Conservation (phyloP, 2,113 vertebrate species). For the Serilophus lunatus region DNA sequence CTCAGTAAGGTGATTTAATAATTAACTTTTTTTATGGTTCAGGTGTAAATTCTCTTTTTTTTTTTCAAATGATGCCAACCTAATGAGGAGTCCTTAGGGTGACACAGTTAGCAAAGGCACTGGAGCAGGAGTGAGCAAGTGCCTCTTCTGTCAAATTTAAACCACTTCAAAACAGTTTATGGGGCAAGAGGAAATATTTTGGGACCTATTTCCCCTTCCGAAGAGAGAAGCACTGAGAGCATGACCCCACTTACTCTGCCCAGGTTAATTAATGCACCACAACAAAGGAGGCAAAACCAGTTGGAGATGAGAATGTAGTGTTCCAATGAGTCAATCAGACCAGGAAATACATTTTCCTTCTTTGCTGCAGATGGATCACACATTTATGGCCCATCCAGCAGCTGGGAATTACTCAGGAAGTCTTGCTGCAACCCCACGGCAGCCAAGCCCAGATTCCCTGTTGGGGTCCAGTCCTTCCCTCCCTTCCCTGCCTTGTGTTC, state of each 20-base stretch:
- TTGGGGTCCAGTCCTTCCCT: background rate
- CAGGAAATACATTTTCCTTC: background rate
- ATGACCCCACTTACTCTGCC: background rate
- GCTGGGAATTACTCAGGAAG: background rate
- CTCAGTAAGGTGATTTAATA: slow-evolving; percentile 52
- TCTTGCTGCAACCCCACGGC: background rate
- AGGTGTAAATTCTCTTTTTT: slow-evolving; percentile 32
- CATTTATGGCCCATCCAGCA: background rate
- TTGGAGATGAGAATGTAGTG: background rate
- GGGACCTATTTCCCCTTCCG: background rate
- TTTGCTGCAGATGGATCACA: background rate
- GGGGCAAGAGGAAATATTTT: background rate
- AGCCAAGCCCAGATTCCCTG: background rate
- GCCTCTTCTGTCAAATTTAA: background rate
- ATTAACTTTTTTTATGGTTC: slow-evolving; percentile 58
- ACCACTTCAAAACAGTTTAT: background rate
- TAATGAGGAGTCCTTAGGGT: background rate
- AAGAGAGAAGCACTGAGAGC: background rate
- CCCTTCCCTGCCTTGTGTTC: background rate
- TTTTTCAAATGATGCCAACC: background rate
- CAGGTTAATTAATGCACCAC: background rate
- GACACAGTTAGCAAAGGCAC: background rate
- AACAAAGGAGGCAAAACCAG: background rate
- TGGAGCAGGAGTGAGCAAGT: background rate
- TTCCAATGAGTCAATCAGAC: background rate